phyloP scores from a whole-genome alignment of 2,113 vertebrate genomes.

The Tursiops truncatus region DNA sequence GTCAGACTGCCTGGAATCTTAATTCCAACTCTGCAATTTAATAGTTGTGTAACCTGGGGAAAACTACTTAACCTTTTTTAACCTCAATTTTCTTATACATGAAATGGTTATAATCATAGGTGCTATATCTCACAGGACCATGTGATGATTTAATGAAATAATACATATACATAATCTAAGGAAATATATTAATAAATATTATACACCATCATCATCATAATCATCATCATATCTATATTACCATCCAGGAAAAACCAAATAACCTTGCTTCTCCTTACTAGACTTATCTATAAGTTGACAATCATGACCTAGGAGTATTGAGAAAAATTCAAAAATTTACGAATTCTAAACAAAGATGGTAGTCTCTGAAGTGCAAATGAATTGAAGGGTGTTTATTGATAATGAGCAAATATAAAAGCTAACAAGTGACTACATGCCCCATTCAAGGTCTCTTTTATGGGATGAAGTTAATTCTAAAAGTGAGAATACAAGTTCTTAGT shows the following conservation, averaged over 20 bases:
- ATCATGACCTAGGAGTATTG: background rate
- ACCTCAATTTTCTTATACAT: background rate
- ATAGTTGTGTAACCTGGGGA: background rate
- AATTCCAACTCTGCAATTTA: background rate
- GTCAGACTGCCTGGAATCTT: background rate
- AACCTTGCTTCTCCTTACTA: background rate
- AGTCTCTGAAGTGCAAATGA: background rate
- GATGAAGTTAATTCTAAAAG: background rate
- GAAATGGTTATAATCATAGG: constrained; percentile 15
- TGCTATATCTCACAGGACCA: background rate
- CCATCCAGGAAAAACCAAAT: background rate
- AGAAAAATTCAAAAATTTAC: background rate
- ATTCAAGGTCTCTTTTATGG: background rate
- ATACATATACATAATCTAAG: background rate
- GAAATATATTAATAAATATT: background rate
- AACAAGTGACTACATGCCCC: background rate
- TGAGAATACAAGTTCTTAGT: background rate
- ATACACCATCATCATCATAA: background rate
- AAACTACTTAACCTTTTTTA: background rate
- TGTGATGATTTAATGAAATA: constrained; percentile 28
- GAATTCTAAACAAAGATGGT: background rate
- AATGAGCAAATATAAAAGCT: background rate
- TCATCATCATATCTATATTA: background rate
- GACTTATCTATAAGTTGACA: background rate
- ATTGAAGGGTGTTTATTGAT: background rate